phyloP scores from a whole-genome alignment of 2,113 vertebrate species.

The Mesoclemmys tuberculata region DNA sequence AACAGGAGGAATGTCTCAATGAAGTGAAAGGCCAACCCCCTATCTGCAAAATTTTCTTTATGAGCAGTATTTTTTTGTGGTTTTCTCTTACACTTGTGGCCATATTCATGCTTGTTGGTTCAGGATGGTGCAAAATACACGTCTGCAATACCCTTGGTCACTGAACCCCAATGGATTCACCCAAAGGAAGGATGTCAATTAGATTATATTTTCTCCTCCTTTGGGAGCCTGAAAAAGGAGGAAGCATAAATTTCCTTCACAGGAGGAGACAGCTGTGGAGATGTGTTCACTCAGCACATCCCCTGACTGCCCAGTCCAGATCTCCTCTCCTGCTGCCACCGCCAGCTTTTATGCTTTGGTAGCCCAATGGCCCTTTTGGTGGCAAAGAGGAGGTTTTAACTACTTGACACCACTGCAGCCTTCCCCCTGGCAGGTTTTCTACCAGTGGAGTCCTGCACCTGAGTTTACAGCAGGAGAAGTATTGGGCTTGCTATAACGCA shows the following conservation, averaged over 20 bases:
- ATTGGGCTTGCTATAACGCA: rapidly evolving
- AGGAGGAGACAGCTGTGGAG: background rate
- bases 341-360: too few relatives aligned
- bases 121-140: background rate
- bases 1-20: slow-evolving; percentile 54
- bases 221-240: background rate
- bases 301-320: background rate
- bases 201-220: background rate
- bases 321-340: background rate
- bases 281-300: background rate
- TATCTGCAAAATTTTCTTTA: background rate
- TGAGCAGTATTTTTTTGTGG: background rate
- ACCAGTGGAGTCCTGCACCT: background rate
- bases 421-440: background rate
- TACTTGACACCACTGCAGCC: background rate
- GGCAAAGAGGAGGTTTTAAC: background rate
- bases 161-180: background rate
- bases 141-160: background rate
- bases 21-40: slow-evolving; percentile 37
- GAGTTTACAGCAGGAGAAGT: background rate
- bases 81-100: background rate
- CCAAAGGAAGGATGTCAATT: background rate
- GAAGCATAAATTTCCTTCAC: background rate
- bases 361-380: too few relatives aligned
- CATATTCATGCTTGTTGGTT: background rate